Evolutionary conservation across 2,797 vertebrate genomes (phyloP), one percentile per base, ranked within the genome.

Genomic region (Liparis tanakae): DNA sequence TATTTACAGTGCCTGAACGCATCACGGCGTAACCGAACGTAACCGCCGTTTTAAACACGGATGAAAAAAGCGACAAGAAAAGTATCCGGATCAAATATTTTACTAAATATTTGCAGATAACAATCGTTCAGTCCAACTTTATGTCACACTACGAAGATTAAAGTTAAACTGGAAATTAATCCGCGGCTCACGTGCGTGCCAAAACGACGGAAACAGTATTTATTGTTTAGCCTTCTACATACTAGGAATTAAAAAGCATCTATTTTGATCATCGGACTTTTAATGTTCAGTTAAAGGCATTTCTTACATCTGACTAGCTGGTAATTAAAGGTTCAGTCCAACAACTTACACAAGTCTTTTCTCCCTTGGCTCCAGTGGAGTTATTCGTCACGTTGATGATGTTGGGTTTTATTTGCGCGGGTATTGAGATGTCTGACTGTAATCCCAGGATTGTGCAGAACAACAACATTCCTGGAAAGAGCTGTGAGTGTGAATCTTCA

Each of bases 401-500:
- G 67, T 30, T 30, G 50, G 44, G 17, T 37, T 67, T 59, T 33
- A 48, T 37, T 63, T 15, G 39, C 22, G 3, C 34, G 13, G 6
- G 4, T 61, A 30, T 48, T 6, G 17, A 72, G 43, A 33, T 51
- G n/a, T 72, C 43, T 65, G 46, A 36, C 54, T 6, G 37, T 58
- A 37, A 59, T 59, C 36, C 13, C 14, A 36, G 22, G 25, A 36
- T 67, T 53, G 13, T 55, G 58, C 44, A 17, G 36, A 70, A 44
- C 62, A 72, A 46, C 70, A 61, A 22, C 36, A 20, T 64, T 72
- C 51, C 44, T 66, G 71, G 54, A 67, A 59, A 33, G 61, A 59
- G 18, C 20, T 20, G 36, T 20, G 44, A 58, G 25, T 36, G 36
- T 50, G 30, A 44, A 66, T 58, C 57, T 41, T 15, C 48, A 64